Percentiles rank a stretch among this genome's conserved stretches.
Conservation (phyloP, 2,888 invertebrate genomes). For the Epirrhoe alternata region DNA sequence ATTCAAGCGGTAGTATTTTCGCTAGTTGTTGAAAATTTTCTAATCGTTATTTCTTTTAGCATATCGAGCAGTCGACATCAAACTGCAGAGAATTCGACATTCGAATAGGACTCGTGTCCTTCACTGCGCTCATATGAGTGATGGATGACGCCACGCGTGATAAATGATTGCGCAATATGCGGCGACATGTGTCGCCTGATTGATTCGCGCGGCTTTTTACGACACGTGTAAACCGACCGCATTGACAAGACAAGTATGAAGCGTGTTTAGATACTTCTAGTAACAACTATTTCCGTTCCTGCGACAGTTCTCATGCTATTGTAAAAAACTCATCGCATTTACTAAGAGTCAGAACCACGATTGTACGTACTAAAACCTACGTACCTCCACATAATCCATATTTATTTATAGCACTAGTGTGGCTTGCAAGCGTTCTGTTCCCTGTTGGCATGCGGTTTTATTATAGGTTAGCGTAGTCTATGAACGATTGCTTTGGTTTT, state of each 20-base stretch:
- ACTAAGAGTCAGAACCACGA: no score
- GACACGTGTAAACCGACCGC: conserved; percentile 18
- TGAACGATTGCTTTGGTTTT: no score
- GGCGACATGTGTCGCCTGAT: conserved; percentile 30
- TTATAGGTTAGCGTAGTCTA: no score
- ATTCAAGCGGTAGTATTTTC: not conserved
- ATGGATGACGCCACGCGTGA: conserved; percentile 22
- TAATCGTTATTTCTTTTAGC: not conserved
- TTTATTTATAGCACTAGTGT: no score
- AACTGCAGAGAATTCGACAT: not conserved
- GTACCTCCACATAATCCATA: no score
- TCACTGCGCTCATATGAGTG: conserved; percentile 5
- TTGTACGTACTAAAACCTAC: no score
- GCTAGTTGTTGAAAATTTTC: not conserved
- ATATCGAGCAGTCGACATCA: not conserved
- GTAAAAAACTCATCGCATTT: no score
- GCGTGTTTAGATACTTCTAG: not conserved
- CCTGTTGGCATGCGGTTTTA: no score
- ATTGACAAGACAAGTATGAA: conserved; percentile 11
- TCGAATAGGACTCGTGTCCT: conserved; percentile 6
- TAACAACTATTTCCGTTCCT: not conserved
- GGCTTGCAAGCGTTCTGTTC: no score
- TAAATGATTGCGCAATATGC: conserved; percentile 18
- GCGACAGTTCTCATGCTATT: no score
- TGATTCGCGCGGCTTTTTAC: conserved; percentile 31